Base-by-base conservation (phyloP, 2,888 invertebrate genomes). In the Gryllus longicercus region DNA sequence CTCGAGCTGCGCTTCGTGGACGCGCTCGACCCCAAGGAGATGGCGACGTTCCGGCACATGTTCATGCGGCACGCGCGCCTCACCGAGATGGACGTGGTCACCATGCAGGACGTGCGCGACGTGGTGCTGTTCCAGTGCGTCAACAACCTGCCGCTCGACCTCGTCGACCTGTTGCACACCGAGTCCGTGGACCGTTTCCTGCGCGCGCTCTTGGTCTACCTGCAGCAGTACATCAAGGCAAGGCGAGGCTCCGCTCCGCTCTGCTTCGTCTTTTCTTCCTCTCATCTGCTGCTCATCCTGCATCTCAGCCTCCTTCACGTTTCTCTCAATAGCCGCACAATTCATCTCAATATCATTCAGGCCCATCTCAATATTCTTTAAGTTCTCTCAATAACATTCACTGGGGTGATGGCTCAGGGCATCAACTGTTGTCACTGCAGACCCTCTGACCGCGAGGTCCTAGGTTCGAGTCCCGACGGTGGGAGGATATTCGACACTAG, bases 101-200 rank as follows among this genome's bases (percentile, higher is more conserved):
- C 23, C 16, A 2, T 76, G 38, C 76, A 38, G 16, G 76, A 76
- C 76, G 76, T 76, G 25, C 23, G 38, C 16, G 76, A 76, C 76
- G 76, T 76, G 76, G 76, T 76, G 25, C 21, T 76, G 76, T 76
- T 11, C 76, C 23, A 23, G 21, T 23, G 21, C 25, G 16, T 25
- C 21, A 23, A 16, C 16, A 16, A 18, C 23, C 76, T 76, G 25
- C 76, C 76, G 11, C 25, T 38, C 11, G 76, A 23, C 76, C 16
- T 76, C 76, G 25, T 76, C 25, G 76, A 23, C 14, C 14, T 76
- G 76, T 16, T 76, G 25, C 76, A 76, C 14, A n/a, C 10, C 23
- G 76, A 76, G 25, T n/a, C 25, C 11, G 76, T 38, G 11, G 76
- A 76, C 21, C 76, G 76, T 38, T 76, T 76, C 76, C 23, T 76